Conservation (phyloP, 2,888 invertebrate genomes). For the Limnephilus lunatus region DNA sequence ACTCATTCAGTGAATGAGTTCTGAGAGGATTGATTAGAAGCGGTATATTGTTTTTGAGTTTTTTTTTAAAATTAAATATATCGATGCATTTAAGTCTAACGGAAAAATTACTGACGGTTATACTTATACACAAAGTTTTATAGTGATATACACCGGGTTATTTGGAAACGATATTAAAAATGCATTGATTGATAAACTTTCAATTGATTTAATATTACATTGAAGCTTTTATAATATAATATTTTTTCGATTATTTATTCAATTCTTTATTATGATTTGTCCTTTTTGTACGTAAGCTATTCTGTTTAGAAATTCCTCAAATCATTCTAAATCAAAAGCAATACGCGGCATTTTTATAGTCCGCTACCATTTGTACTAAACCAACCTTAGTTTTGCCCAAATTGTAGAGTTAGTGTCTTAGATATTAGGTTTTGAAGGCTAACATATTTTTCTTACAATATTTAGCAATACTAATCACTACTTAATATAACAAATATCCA, state of each 20-base stretch:
- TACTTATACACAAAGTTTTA: constrained; percentile 43
- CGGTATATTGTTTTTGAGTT: background rate
- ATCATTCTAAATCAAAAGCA: constrained; percentile 36
- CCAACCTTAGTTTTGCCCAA: constrained; percentile 44
- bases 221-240: constrained; percentile 12
- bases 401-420: constrained; percentile 49
- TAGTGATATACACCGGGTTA: constrained; percentile 18
- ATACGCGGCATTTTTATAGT: constrained; percentile 11
- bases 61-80: constrained; percentile 18
- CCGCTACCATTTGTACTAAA: constrained; percentile 20
- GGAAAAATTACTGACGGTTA: constrained; percentile 27
- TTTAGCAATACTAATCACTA: constrained; percentile 60
- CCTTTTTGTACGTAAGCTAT: constrained; percentile 1
- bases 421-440: constrained; percentile 55
- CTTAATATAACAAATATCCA: constrained; percentile 50
- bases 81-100: constrained; percentile 38
- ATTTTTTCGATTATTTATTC: constrained; percentile 33
- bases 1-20: background rate
- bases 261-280: background rate
- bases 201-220: background rate
- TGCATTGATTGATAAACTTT: constrained; percentile 32
- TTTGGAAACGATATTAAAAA: background rate
- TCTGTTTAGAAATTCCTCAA: constrained; percentile 3
- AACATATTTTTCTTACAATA: constrained; percentile 61
- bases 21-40: background rate